These are phyloP conservation scores for Podarcis siculus DNA, from an alignment of 2,797 vertebrate species.

Conservation along the genomic window DNA sequence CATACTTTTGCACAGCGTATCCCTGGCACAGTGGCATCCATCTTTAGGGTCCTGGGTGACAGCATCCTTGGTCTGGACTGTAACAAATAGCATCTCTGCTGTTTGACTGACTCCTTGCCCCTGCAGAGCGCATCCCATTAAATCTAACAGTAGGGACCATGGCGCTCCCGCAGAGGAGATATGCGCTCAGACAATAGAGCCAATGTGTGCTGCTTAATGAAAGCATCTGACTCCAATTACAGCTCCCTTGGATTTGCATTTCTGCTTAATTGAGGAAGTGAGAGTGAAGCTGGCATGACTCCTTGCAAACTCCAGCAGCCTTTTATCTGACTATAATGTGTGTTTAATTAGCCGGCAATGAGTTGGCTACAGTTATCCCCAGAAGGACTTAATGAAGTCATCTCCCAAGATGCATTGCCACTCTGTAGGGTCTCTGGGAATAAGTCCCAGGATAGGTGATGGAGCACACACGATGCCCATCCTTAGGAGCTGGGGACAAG, in stretches of 20 bases:
- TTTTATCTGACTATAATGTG: constrained; percentile 40
- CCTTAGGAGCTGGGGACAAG: background rate
- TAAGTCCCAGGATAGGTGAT: background rate
- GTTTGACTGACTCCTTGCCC: background rate
- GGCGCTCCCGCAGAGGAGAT: background rate
- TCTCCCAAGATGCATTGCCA: background rate
- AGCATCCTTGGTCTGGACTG: background rate
- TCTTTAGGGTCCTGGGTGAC: background rate
- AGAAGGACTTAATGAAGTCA: constrained; percentile 11
- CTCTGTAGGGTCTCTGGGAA: background rate
- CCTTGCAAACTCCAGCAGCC: constrained; percentile 9
- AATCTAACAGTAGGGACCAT: constrained; percentile 25
- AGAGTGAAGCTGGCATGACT: background rate
- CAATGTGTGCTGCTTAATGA: constrained; percentile 43
- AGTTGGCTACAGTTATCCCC: constrained; percentile 5
- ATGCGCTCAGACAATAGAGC: constrained; percentile 23
- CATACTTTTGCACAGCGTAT: background rate
- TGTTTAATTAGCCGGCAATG: constrained; percentile 35
- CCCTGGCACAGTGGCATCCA: background rate
- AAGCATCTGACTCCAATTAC: constrained; percentile 50
- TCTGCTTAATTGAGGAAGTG: constrained; percentile 45
- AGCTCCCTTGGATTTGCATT: constrained; percentile 35
- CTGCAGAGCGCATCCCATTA: constrained; percentile 13
- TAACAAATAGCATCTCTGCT: background rate
- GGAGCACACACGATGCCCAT: background rate